A percentile compares a stretch with the other conserved stretches of the same genome.
Evolutionary conservation across 2,888 invertebrate species (phyloP).

Genomic region (Rhingia rostrata): DNA sequence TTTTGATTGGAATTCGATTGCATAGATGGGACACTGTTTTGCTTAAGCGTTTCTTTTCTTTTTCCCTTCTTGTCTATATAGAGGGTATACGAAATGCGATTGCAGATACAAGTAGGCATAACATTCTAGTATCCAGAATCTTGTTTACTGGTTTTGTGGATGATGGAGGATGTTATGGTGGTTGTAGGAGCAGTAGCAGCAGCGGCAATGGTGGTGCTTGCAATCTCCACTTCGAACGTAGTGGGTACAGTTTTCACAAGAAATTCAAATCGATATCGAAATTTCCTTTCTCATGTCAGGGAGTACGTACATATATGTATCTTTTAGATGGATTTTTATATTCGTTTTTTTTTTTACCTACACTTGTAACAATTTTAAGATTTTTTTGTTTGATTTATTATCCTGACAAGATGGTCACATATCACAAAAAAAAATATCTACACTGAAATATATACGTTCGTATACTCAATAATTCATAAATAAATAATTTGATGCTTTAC

Average conservation of each 20-base stretch:
- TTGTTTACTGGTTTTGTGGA: constrained; percentile 10
- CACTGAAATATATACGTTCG: background rate
- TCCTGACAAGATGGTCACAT: background rate
- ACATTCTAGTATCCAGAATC: background rate
- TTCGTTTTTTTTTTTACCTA: background rate
- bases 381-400: background rate
- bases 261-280: constrained; percentile 55
- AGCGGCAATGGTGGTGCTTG: constrained; percentile 1
- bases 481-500: too few species aligned
- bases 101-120: background rate
- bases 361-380: too few species aligned
- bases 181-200: background rate
- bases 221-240: background rate
- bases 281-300: constrained; percentile 7
- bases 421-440: background rate
- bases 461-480: too few species aligned
- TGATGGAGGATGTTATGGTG: background rate
- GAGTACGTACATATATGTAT: background rate
- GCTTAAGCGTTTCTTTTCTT: background rate
- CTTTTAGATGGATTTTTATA: background rate
- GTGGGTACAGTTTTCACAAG: constrained; percentile 49
- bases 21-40: background rate
- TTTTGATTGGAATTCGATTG: background rate
- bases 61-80: background rate
- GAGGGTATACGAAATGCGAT: background rate